Evolutionary conservation across 2,113 vertebrate genomes (phyloP).

Genomic region (Dasyurus viverrinus): DNA sequence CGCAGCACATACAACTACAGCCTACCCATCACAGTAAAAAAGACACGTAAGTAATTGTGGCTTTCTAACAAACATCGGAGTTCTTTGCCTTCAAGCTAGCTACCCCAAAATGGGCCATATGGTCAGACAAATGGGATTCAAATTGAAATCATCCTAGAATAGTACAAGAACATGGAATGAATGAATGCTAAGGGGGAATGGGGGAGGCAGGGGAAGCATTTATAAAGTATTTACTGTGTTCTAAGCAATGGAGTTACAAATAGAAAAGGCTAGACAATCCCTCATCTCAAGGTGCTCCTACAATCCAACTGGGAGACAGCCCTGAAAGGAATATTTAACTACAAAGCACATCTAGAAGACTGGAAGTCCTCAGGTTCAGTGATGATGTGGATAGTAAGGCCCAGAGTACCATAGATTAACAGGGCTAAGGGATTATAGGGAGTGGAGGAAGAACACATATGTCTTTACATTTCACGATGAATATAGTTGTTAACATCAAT

Average conservation of each 20-base stretch:
- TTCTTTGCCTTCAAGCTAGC: fast-evolving
- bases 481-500: neutral
- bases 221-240: neutral
- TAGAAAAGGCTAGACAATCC: neutral
- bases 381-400: neutral
- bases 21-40: slow-evolving; percentile 93
- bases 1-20: slow-evolving; percentile 95
- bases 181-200: neutral
- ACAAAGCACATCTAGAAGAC: neutral
- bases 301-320: neutral
- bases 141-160: neutral
- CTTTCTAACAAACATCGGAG: neutral
- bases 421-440: neutral
- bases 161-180: fast-evolving
- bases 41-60: slow-evolving; percentile 84
- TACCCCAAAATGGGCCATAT: fast-evolving
- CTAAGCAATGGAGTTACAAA: neutral
- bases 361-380: neutral
- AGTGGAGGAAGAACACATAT: neutral
- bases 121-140: fast-evolving
- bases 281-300: neutral
- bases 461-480: neutral
- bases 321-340: neutral
- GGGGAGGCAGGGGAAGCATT: neutral
- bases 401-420: neutral